Base-by-base conservation (phyloP, 2,888 invertebrate species). In the Allacma fusca region DNA sequence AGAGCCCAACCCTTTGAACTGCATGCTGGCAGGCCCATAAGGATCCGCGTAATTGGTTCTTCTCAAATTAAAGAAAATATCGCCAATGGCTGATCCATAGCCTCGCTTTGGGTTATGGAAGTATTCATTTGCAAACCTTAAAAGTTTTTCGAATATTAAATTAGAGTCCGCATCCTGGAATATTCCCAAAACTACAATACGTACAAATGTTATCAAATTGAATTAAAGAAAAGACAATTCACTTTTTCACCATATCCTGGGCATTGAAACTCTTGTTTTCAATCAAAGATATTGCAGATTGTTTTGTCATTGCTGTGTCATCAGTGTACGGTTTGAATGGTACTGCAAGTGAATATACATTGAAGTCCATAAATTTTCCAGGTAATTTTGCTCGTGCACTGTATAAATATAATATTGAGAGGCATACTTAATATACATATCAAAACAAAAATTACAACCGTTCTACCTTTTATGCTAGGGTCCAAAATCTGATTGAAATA, bases 251-350 rank as follows among this genome's bases (percentile, higher is more conserved):
- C 85, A 92, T 85, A 84, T 91, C 90, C 75, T 87, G 86, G 24
- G 88, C 86, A 86, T 91, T 88, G 50, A 91, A 87, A n/a, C 86
- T 86, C 77, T 87, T 87, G 71, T 89, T 88, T 50, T 90, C 88
- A 26, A 91, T 87, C 29, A 92, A 86, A 21, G 91, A 91, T 83
- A 88, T 87, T 0, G 91, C 91, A n/a, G 92, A 87, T 68, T 89
- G 89, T 83, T 89, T 89, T 40, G 91, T 90, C 92, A 92, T 92
- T 26, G 91, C 91, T 4, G 92, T 91, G 85, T 93, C 92, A 87
- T 92, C 92, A 0, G 92, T 91, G 85, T 89, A 92, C 43, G 87
- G 85, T 84, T 89, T 89, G 69, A 87, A 86, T 2, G 90, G 90
- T 57, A 89, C 90, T 90, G 83, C 65, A 87, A 62, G 67, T 40